phyloP scores from a whole-genome alignment of 1,140 invertebrate genomes.

The Drosophila lini region DNA sequence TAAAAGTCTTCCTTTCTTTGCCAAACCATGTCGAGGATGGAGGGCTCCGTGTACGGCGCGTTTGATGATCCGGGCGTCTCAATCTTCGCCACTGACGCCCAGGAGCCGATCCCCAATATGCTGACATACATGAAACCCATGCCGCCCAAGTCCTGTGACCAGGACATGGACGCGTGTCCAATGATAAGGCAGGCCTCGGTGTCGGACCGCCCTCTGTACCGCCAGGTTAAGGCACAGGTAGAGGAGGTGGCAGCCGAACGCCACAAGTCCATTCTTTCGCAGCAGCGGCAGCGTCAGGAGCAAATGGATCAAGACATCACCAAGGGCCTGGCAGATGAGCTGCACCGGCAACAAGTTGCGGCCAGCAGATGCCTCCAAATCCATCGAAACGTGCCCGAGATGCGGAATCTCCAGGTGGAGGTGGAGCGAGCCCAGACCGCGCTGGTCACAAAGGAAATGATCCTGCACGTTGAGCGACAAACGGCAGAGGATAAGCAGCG shows the following conservation, averaged over 20 bases:
- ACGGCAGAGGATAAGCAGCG: not conserved
- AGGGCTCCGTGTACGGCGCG: slow-evolving; percentile 34
- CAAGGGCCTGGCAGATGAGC: slow-evolving; percentile 30
- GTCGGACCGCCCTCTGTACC: slow-evolving; percentile 25
- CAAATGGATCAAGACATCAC: slow-evolving; percentile 26
- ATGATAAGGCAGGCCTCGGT: slow-evolving; percentile 13
- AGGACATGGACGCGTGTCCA: slow-evolving; percentile 38
- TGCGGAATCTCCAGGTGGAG: slow-evolving; percentile 51
- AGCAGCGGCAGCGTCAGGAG: slow-evolving; percentile 34
- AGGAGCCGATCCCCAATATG: slow-evolving; percentile 60
- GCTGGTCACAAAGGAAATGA: slow-evolving; percentile 36
- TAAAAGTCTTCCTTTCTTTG: no score
- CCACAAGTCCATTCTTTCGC: slow-evolving; percentile 14
- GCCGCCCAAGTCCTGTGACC: slow-evolving; percentile 8
- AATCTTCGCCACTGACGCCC: slow-evolving; percentile 52
- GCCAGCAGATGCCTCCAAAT: slow-evolving; percentile 41
- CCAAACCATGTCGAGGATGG: not conserved
- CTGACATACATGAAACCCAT: slow-evolving; percentile 31
- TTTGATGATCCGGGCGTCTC: slow-evolving; percentile 58
- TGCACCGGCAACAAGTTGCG: slow-evolving; percentile 35
- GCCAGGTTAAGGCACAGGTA: slow-evolving; percentile 53
- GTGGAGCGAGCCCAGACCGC: slow-evolving; percentile 53
- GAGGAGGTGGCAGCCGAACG: slow-evolving; percentile 59
- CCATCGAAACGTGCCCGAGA: slow-evolving; percentile 25
- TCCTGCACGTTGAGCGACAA: not conserved